Percentiles rank a stretch among this genome's conserved stretches.
phyloP scores from a whole-genome alignment of 2,888 invertebrate genomes.

The Cheilosia urbana region DNA sequence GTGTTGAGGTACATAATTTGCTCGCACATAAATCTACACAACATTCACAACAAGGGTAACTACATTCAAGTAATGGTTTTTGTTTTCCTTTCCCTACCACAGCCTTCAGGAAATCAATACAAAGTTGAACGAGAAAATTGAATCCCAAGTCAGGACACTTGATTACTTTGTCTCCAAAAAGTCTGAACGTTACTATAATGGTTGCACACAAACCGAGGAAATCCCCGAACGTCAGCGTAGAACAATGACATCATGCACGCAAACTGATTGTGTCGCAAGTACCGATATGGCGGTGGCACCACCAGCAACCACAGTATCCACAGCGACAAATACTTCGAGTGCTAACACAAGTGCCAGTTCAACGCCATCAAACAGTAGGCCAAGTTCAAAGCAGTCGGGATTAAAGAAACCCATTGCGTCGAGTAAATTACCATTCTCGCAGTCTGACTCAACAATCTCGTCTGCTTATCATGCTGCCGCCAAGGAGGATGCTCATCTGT shows the following conservation, averaged over 20 bases:
- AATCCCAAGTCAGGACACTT: conserved; percentile 82
- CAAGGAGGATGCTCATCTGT: conserved; percentile 90
- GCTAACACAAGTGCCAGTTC: conserved; percentile 83
- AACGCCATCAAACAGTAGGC: conserved; percentile 82
- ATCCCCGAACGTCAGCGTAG: conserved; percentile 59
- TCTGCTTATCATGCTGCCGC: conserved; percentile 81
- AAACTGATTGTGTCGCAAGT: conserved; percentile 77
- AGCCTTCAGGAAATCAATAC: conserved; percentile 84
- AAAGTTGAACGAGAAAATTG: conserved; percentile 86
- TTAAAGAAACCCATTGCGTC: conserved; percentile 81
- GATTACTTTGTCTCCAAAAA: conserved; percentile 82
- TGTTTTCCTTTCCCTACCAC: conserved; percentile 8
- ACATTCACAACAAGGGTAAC: conserved; percentile 2
- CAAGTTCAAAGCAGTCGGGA: conserved; percentile 85
- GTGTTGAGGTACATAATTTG: conserved; percentile 82
- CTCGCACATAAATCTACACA: conserved; percentile 28
- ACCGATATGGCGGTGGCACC: conserved; percentile 77
- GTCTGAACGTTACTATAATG: conserved; percentile 81
- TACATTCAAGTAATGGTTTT: neutral
- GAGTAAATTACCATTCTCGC: conserved; percentile 85
- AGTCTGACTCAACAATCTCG: conserved; percentile 84
- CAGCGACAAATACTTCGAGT: conserved; percentile 81
- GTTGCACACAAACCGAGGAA: conserved; percentile 83
- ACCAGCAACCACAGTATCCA: conserved; percentile 76
- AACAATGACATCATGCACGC: conserved; percentile 75